These are phyloP conservation scores for Alouatta palliata DNA, from an alignment of 2,113 vertebrate genomes.

Conservation along the genomic window DNA sequence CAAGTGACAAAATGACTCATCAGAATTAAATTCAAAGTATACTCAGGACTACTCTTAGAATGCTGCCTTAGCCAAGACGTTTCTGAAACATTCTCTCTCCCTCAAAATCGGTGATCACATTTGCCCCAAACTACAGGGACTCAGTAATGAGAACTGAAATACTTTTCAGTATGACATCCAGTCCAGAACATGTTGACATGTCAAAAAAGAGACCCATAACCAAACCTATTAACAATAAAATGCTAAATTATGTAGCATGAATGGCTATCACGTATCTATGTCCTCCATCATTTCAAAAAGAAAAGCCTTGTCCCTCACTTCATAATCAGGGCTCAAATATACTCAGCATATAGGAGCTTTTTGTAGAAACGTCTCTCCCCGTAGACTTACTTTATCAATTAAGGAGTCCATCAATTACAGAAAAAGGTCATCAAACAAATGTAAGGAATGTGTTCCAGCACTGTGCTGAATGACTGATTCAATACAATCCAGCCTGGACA, in stretches of 20 bases:
- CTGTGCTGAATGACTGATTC: not conserved
- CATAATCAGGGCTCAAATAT: not conserved
- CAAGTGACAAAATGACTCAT: not conserved
- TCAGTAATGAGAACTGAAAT: not conserved
- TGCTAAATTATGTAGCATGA: not conserved
- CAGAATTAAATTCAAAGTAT: not conserved
- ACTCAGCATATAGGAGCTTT: not conserved
- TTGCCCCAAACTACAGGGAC: not conserved
- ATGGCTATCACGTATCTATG: not conserved
- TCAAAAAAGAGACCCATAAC: not conserved
- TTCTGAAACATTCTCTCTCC: not conserved
- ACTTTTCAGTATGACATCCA: not conserved
- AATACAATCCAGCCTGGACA: not conserved
- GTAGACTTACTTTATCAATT: not conserved
- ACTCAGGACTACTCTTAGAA: not conserved
- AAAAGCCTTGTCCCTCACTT: not conserved
- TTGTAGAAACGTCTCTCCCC: not conserved
- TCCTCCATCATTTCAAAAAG: not conserved
- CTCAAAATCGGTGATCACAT: not conserved
- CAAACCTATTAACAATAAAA: not conserved
- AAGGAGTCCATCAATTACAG: not conserved
- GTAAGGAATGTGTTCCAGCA: not conserved
- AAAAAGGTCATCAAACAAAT: not conserved
- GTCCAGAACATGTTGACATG: not conserved
- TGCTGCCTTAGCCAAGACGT: not conserved